Evolutionary conservation across 2,113 vertebrate species (phyloP), one percentile per base, ranked within the genome.

Genomic region (Mesembrinibis cayennensis): DNA sequence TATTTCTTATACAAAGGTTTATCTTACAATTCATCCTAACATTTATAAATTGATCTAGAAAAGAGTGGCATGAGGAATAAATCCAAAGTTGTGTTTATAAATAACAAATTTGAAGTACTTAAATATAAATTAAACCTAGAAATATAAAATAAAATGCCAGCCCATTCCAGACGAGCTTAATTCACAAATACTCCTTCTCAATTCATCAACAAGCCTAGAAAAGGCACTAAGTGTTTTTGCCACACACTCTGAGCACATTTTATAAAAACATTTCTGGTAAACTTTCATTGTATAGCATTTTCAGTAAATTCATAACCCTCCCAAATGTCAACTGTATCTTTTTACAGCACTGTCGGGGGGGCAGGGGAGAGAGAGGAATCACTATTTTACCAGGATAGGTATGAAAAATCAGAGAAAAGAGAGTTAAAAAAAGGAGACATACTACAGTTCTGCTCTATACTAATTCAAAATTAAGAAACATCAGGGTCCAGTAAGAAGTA

Each of bases 71-170:
- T 34, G 42, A 62, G 44, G 21, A 30, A 93, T 70, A 89, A 91
- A 89, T 82, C 36, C 70, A 63, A 91, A 89, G 29, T 5, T 71
- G 18, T 72, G 47, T 30, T 16, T 72, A 87, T 62, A 91, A 94
- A 80, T 89, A 78, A 91, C 15, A 30, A 56, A 74, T 74, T 7
- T 52, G 42, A 92, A 55, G 30, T 58, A 80, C 23, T 67, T 72
- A 59, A 23, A 79, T 38, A 78, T 87, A 93, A 93, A 87, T 92
- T 62, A 93, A 95, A 93, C 4, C 15, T 56, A 56, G 49, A 96
- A 87, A 85, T 79, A 82, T 45, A 47, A 67, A 67, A 34, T 25
- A 26, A 53, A 85, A 49, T 53, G 26, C 34, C 78, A 79, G 27
- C 20, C 34, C 40, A 78, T 44, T 87, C 42, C 65, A 49, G 62